These are phyloP conservation scores for Cephalopholis sonnerati DNA, from an alignment of 2,113 vertebrate genomes.

Conservation along the genomic window DNA sequence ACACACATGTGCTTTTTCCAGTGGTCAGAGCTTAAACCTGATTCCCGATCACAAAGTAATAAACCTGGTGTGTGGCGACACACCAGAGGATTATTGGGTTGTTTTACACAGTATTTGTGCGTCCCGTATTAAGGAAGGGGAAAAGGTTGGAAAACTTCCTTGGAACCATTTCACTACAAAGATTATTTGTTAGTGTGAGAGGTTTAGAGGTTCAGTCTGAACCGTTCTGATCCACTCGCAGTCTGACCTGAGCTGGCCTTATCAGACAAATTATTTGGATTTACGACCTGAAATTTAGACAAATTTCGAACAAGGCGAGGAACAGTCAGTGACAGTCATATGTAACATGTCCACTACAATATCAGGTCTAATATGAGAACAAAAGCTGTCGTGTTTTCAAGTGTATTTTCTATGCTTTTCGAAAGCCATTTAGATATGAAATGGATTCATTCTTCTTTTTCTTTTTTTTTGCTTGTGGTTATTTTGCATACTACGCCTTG, in stretches of 20 bases:
- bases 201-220: conserved; percentile 1
- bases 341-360: neutral
- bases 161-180: conserved; percentile 10
- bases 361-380: neutral
- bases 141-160: neutral
- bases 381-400: neutral
- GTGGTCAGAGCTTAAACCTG: neutral
- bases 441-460: no score
- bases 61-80: neutral
- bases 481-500: no score
- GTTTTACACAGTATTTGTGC: conserved; percentile 1
- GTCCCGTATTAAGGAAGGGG: neutral
- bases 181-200: conserved; percentile 1
- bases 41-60: neutral
- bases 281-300: neutral
- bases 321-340: neutral
- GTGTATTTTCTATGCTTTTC: neutral
- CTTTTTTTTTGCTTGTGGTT: no score
- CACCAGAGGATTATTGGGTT: neutral
- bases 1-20: neutral
- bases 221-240: neutral
- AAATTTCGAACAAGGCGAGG: neutral
- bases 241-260: conserved; percentile 1
- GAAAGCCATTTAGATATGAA: neutral
- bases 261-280: neutral